Evolutionary conservation across 2,888 invertebrate species (phyloP), one percentile per base, ranked within the genome.

Genomic region (Hydraecia micacea): DNA sequence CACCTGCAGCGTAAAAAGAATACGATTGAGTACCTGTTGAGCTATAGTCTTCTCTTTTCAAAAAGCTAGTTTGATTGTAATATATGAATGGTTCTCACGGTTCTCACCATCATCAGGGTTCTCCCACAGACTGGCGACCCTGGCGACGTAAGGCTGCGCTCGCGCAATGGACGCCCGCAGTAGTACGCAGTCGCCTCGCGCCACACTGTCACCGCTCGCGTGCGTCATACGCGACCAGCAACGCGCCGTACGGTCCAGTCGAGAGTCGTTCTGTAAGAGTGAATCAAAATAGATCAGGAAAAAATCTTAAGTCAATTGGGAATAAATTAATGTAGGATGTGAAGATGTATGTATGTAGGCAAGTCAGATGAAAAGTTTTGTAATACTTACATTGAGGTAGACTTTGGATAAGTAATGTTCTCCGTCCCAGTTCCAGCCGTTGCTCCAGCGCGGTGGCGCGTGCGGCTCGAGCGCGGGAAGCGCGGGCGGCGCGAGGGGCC

Each of bases 71-170:
- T 63, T 9, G 28, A 15, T 49, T 28, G 36, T 52, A 39, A 76
- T 49, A 67, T 76, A 74, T 67, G 36, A 81, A 83, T 71, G 75
- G 60, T 68, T 84, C 84, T 86, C 80, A 84, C 79, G 86, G 68
- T 73, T 91, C 97, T 96, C 94, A 99, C 99, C 99, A 95, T 99
- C 98, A 75, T 98, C 98, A 6, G 99, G 98, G 97, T 99, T 99
- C 95, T 99, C 99, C 99, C 99, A 99, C 55, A 99, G 97, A 80
- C 98, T 98, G 75, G 99, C 98, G 85, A 99, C 98, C 96, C 99
- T 98, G 72, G 99, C 99, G 74, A 99, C 99, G 95, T 98, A 99
- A 42, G 99, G 99, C 86, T 95, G 96, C 89, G 99, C 97, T 93
- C 99, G 99, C 89, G 98, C 98, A 91, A 98, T 90, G 97, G 97